phyloP scores from a whole-genome alignment of 2,797 vertebrate genomes.

The Platyrinchus mystaceus region DNA sequence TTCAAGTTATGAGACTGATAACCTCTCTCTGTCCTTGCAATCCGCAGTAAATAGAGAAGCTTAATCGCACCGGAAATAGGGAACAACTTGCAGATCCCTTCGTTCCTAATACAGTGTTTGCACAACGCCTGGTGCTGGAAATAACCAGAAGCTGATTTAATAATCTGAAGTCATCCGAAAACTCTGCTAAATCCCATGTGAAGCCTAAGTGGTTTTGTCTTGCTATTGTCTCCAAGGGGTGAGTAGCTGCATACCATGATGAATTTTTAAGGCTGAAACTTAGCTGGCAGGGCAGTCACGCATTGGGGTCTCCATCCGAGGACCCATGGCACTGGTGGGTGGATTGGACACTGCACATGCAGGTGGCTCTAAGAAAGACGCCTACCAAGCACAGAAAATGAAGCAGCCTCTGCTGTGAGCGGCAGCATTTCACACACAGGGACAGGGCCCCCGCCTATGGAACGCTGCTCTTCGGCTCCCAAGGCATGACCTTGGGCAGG shows the following conservation, averaged over 20 bases:
- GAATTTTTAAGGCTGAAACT: not conserved
- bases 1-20: not conserved
- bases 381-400: not conserved
- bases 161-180: not conserved
- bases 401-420: not conserved
- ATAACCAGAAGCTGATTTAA: not conserved
- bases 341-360: not conserved
- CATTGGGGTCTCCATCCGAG: not conserved
- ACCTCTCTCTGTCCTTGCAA: slow-evolving; percentile 45
- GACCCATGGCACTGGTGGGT: rapidly evolving
- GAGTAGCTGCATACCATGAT: not conserved
- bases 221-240: not conserved
- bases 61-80: not conserved
- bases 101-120: rapidly evolving
- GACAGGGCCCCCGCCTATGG: not conserved
- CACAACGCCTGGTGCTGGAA: not conserved
- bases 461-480: not conserved
- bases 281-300: not conserved
- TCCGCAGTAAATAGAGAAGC: not conserved
- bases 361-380: not conserved
- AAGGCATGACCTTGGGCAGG: not conserved
- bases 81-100: not conserved
- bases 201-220: not conserved
- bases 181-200: not conserved
- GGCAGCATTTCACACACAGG: not conserved